These are phyloP conservation scores for Halyomorpha halys DNA, from an alignment of 1,140 invertebrate species.

Conservation along the genomic window DNA sequence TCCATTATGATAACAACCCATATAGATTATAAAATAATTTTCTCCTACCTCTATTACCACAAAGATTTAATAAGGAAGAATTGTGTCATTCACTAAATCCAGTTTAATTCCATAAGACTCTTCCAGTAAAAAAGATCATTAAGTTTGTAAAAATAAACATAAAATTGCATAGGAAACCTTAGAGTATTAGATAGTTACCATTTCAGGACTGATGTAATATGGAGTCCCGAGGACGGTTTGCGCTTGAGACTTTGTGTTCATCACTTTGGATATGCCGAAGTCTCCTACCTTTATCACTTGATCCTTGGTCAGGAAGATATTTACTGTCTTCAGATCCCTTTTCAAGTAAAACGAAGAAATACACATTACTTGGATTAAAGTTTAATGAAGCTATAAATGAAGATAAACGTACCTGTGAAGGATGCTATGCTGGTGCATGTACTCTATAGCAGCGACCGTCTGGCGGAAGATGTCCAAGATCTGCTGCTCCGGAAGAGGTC, in stretches of 20 bases:
- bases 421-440: conserved; percentile 63
- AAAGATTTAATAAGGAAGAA: too few relatives aligned
- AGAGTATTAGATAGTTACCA: conserved; percentile 43
- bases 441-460: conserved; percentile 55
- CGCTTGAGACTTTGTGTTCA: conserved; percentile 56
- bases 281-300: conserved; percentile 59
- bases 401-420: conserved; percentile 48
- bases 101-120: too few relatives aligned
- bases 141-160: too few relatives aligned
- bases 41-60: too few relatives aligned
- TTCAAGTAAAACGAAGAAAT: background rate
- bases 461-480: conserved; percentile 57
- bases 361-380: background rate
- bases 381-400: background rate
- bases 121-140: too few relatives aligned
- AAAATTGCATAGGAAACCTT: too few relatives aligned
- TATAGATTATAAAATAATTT: too few relatives aligned
- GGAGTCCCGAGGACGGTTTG: conserved; percentile 70
- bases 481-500: conserved; percentile 46
- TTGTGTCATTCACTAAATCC: too few relatives aligned
- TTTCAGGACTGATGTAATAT: conserved; percentile 73
- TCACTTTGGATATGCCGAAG: conserved; percentile 71
- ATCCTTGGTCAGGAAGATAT: conserved; percentile 62
- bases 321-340: conserved; percentile 66
- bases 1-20: too few relatives aligned